Evolutionary conservation across 92 coral and sea anemone species (phyloP), one percentile per base, ranked within the genome.

Genomic region (Porites divaricata): DNA sequence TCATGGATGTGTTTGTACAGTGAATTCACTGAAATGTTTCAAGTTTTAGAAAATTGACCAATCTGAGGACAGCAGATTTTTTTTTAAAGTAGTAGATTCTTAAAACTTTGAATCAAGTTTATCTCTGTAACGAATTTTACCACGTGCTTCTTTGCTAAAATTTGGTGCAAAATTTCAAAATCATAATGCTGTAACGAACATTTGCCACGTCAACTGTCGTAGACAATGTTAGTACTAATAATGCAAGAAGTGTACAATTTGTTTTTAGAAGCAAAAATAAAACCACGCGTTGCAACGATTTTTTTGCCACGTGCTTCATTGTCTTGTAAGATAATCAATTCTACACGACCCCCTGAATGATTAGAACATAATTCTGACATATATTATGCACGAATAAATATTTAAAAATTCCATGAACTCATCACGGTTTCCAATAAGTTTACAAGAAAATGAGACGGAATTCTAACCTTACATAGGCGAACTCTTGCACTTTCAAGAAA

Each of bases 241-340:
- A 35, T 35, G 4, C 45, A 35, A 35, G 7, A 35, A 35, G 45
- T 35, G 45, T 35, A 4, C 45, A 28, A 28, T 8, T 57, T 67
- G 80, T 75, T n/a, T n/a, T n/a, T n/a, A n/a, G n/a, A n/a, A n/a
- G n/a, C n/a, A n/a, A n/a, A n/a, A n/a, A n/a, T 75, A 26, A 19
- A 3, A 62, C 21, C 24, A 41, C 6, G 4, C 28, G 48, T 26
- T 76, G 2, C 22, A n/a, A 6, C 20, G 56, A 41, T 16, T 56
- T 52, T 77, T 10, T 20, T 9, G n/a, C 26, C 81, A 77, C 81
- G 57, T 45, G 70, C n/a, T 62, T 61, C 69, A 22, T 61, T 76
- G 41, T 76, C n/a, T 58, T 76, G 80, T 41, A 25, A 61, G 1
- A 9, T n/a, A 45, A 61, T 35, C 6, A 54, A 62, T 26, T 61